Base-by-base conservation (phyloP, 2,888 invertebrate genomes). In the Trichogramma evanescens region DNA sequence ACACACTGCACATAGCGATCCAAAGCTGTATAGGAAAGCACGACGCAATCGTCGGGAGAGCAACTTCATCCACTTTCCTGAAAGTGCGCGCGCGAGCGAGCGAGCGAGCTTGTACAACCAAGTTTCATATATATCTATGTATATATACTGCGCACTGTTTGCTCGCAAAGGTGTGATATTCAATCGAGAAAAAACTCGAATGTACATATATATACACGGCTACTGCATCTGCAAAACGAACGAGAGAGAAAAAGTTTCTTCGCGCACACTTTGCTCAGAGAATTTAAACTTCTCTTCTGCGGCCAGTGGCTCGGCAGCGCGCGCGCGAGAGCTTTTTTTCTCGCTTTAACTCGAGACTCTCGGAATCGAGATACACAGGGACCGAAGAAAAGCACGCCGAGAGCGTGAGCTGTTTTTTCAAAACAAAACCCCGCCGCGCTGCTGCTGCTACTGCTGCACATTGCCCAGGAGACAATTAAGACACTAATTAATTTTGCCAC, bases 21-120 rank as follows among this genome's bases (percentile, higher is more conserved):
- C 26, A 26, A 26, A 26, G 26, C 26, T 26, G 0, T 42, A 49
- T 38, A 41, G 6, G 56, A 50, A 44, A 44, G 40, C 41, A 10
- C 69, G 68, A 68, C 64, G 70, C 67, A 67, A 67, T 68, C 63
- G 64, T 64, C 66, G 61, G 59, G 66, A 65, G 67, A 66, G 66
- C 66, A 62, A 42, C 38, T 13, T 42, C 43, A 26, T 8, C 5
- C 50, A 50, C 43, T 50, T 38, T 50, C 42, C 50, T 53, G 59
- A 51, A 49, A 62, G 45, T 53, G 55, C 50, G 41, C 44, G 63
- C 61, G 58, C 58, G n/a, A n/a, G 61, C 46, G 65, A 58, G 52
- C 44, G 26, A 26, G 3, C 26, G 26, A 26, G 26, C 26, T 26
- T 26, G 26, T 26, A 26, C 26, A 26, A 26, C 26, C 26, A 26